Evolutionary conservation across 2,797 vertebrate species (phyloP).

Genomic region (Gephyroberyx darwinii): DNA sequence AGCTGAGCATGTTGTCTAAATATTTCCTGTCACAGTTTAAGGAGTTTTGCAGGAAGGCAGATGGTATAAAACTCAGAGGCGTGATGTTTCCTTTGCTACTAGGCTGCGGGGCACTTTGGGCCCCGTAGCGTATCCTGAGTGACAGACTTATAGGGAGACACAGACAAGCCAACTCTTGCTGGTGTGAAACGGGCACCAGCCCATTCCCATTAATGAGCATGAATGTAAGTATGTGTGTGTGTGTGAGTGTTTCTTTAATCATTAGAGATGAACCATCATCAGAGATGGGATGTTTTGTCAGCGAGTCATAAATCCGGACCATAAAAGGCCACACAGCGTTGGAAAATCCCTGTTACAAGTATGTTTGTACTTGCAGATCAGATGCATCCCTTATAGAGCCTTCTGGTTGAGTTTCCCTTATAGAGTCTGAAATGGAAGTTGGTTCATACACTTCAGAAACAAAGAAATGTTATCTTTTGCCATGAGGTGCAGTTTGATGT

Average conservation of each 20-base stretch:
- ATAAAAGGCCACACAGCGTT: conserved; percentile 1
- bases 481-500: no score
- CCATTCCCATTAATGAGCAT: conserved; percentile 37
- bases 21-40: conserved; percentile 78
- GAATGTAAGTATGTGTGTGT: conserved; percentile 9
- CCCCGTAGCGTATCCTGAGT: conserved; percentile 18
- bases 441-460: no score
- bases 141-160: conserved; percentile 48
- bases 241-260: conserved; percentile 7
- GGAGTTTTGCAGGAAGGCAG: conserved; percentile 72
- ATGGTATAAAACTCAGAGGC: conserved; percentile 65
- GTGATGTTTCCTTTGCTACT: conserved; percentile 57
- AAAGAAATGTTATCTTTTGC: not conserved
- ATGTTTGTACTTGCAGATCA: not conserved
- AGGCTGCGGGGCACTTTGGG: conserved; percentile 22
- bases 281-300: conserved; percentile 30
- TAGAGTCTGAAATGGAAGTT: conserved; percentile 11
- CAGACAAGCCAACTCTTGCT: conserved; percentile 13
- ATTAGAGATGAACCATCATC: conserved; percentile 4
- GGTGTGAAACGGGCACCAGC: conserved; percentile 41
- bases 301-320: conserved; percentile 41
- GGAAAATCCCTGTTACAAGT: not conserved
- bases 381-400: not conserved
- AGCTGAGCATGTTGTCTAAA: conserved; percentile 76
- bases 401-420: not conserved